Conservation (phyloP, 2,113 vertebrate species). For the Setophaga coronata region DNA sequence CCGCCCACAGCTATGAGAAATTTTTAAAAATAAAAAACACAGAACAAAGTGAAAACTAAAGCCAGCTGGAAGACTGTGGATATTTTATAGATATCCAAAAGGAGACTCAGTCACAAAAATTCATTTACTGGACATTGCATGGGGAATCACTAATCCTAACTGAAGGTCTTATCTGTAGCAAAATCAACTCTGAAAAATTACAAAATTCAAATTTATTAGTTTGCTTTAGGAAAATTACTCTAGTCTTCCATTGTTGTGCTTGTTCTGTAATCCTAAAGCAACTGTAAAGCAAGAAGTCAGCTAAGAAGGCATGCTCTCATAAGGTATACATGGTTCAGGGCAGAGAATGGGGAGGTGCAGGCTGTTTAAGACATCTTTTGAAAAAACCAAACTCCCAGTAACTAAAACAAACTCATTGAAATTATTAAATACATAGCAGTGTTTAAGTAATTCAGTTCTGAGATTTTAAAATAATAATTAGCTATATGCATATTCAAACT, state of each 20-base stretch:
- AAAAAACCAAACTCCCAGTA: not conserved
- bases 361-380: not conserved
- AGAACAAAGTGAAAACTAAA: not conserved
- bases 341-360: rapidly evolving
- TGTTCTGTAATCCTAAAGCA: not conserved
- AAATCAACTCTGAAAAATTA: not conserved
- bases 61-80: not conserved
- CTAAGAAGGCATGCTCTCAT: not conserved
- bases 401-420: not conserved
- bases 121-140: not conserved
- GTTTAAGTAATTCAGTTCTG: not conserved
- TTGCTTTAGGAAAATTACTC: not conserved
- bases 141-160: not conserved
- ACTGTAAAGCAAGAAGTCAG: not conserved
- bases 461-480: not conserved
- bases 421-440: not conserved
- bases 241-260: not conserved
- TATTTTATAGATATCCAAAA: not conserved
- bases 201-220: not conserved
- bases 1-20: not conserved
- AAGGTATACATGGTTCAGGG: not conserved
- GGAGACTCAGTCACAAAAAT: not conserved
- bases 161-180: not conserved
- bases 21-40: not conserved
- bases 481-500: not conserved